A percentile compares a stretch with the other conserved stretches of the same genome.
phyloP scores from a whole-genome alignment of 2,113 vertebrate species.

The Camarhynchus parvulus region DNA sequence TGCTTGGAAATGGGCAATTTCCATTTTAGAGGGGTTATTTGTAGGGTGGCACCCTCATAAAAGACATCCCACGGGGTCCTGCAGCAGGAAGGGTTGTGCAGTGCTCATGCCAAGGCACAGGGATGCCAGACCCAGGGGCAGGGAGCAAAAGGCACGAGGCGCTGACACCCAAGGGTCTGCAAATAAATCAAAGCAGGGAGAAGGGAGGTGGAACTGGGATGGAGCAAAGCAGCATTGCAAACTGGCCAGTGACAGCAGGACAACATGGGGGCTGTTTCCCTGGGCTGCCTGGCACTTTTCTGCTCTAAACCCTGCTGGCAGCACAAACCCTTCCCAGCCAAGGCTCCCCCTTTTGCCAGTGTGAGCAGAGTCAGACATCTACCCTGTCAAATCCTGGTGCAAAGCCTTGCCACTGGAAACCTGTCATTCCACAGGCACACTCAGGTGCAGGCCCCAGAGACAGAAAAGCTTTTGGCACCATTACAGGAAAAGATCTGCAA shows the following conservation, averaged over 20 bases:
- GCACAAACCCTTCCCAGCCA: background rate
- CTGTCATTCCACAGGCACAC: background rate
- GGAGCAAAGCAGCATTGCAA: background rate
- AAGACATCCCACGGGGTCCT: background rate
- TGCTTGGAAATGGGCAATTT: background rate
- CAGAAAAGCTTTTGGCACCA: background rate
- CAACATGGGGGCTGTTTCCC: background rate
- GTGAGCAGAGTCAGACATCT: background rate
- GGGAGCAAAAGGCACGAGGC: background rate
- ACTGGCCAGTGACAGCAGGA: background rate
- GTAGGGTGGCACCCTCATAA: background rate
- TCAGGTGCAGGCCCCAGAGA: background rate
- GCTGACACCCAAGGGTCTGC: background rate
- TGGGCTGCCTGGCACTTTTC: background rate
- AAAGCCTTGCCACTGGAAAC: background rate
- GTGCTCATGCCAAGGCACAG: background rate
- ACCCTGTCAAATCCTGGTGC: background rate
- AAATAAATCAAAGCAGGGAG: background rate
- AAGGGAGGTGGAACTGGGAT: background rate
- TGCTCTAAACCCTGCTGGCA: background rate
- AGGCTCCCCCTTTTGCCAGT: background rate
- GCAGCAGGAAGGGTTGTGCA: background rate
- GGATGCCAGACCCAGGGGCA: background rate
- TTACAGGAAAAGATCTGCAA: constrained; percentile 9
- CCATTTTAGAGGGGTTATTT: background rate